Evolutionary conservation across 2,888 invertebrate species (phyloP), one percentile per base, ranked within the genome.

Genomic region (Cheilosia vernalis): DNA sequence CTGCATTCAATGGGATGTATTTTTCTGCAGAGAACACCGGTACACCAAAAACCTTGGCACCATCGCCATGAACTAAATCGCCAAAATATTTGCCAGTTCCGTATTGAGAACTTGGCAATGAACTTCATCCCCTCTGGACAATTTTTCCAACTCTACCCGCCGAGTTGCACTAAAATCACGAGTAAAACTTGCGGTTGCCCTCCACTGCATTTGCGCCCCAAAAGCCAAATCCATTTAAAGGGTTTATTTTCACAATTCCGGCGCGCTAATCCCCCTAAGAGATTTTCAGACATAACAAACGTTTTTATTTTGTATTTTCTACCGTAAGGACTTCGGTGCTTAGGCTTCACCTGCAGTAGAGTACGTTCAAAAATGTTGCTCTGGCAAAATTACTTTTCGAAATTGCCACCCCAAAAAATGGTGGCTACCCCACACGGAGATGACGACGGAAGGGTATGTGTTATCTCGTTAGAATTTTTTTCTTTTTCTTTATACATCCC

Each of bases 321-420:
- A 21, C 49, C 19, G 4, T 49, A 78, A 40, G 49, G 40, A 53
- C 51, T 40, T 42, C 55, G 24, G 51, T 53, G 47, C 56, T 33
- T 33, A 37, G 64, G 42, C 58, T 73, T 51, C 33, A 66, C 27
- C 40, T 55, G 66, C 80, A 67, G 74, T 74, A 55, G 55, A 30
- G 17, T 74, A 74, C 37, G 13, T 37, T 37, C 13, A 37, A 37
- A 37, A 79, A 77, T 74, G 53, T 70, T 74, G 66, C 60, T 49
- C 67, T 61, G 67, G 56, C 64, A 42, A 74, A 80, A 80, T 80
- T 80, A 80, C 66, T 67, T 80, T 80, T 80, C 40, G 21, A 74
- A 67, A 80, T 80, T 80, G 74, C 74, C 80, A 80, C 47, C 67
- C 66, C 60, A 60, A 80, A 60, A 15, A 19, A 5, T 15, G n/a